Percentiles rank a stretch among this genome's conserved stretches.
Evolutionary conservation across 1,140 invertebrate species (phyloP).

Genomic region (Habropoda laboriosa): DNA sequence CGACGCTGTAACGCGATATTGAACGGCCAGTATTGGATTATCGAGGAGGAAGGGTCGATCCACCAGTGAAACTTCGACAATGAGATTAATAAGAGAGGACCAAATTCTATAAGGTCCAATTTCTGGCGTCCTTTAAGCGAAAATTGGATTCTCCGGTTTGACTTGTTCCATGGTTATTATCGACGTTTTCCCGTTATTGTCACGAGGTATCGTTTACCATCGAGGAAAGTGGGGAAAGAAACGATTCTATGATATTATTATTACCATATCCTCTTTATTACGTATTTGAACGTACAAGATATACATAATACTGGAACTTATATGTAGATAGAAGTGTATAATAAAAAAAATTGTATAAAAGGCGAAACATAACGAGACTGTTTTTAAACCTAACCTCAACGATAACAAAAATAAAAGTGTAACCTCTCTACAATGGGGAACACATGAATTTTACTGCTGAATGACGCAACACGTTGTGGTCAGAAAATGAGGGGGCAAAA

Average conservation of each 20-base stretch:
- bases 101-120: conserved; percentile 15
- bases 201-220: not conserved
- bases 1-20: not conserved
- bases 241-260: too few relatives aligned
- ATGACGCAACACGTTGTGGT: conserved; percentile 24
- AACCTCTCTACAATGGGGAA: not conserved
- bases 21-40: conserved; percentile 14
- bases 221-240: too few relatives aligned
- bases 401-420: not conserved
- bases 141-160: conserved; percentile 15
- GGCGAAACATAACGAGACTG: too few relatives aligned
- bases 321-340: too few relatives aligned
- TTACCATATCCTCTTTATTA: too few relatives aligned
- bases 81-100: conserved; percentile 13
- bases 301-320: not conserved
- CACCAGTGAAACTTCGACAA: not conserved
- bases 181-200: not conserved
- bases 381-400: too few relatives aligned
- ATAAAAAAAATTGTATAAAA: too few relatives aligned
- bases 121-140: conserved; percentile 17
- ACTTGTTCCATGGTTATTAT: not conserved
- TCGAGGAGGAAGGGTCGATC: not conserved
- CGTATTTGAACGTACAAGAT: too few relatives aligned
- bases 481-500: conserved; percentile 17
- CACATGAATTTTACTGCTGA: too few relatives aligned